A percentile compares a stretch with the other conserved stretches of the same genome.
Conservation (phyloP, 2,113 vertebrate genomes). For the Ginglymostoma cirratum region DNA sequence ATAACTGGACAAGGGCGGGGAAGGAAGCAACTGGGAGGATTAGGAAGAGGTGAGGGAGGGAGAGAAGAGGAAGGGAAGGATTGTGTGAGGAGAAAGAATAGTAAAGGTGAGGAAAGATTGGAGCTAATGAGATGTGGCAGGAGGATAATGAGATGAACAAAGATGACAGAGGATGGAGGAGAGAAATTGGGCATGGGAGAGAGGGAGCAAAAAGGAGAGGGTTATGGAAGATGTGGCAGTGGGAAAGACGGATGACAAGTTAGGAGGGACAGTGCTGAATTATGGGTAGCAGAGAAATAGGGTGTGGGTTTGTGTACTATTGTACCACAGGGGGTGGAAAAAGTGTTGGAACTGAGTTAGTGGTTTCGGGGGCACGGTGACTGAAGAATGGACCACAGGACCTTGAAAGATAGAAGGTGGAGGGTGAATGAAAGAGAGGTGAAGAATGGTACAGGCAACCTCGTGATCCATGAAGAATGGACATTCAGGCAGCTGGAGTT, state of each 20-base stretch:
- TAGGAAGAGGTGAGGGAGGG: neutral
- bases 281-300: neutral
- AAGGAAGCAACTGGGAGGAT: neutral
- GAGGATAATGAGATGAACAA: neutral
- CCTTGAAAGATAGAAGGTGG: neutral
- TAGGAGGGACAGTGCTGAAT: neutral
- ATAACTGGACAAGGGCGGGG: neutral
- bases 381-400: neutral
- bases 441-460: neutral
- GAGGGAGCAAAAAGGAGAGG: neutral
- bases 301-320: neutral
- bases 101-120: neutral
- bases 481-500: neutral
- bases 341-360: neutral
- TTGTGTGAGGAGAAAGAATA: neutral
- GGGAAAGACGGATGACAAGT: neutral
- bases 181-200: neutral
- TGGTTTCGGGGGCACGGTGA: neutral
- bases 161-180: neutral
- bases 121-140: neutral
- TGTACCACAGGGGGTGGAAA: neutral
- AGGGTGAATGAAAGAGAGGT: neutral
- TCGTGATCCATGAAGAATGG: neutral
- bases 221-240: neutral
- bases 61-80: neutral